Evolutionary conservation across 2,797 vertebrate species (phyloP), one percentile per base, ranked within the genome.

Genomic region (Nannoperca australis): DNA sequence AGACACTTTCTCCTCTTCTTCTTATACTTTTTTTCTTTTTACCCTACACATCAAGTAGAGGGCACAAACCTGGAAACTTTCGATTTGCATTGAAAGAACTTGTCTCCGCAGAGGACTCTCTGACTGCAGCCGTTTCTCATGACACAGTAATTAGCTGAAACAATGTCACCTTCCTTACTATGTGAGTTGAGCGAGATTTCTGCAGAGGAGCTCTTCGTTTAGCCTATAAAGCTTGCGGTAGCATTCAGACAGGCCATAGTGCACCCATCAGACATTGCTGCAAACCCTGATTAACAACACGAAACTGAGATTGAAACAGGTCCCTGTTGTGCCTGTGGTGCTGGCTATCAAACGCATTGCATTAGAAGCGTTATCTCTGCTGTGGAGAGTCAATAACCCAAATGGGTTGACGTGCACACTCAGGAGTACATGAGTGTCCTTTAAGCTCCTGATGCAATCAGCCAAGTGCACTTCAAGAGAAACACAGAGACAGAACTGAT

Each of bases 381-480:
- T 68, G 34, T 27, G 5, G 47, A 30, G 55, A 84, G 76, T 90
- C 89, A 87, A 91, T 91, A 90, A 85, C 60, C 67, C 65, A 90
- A 89, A 87, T 86, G 84, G 86, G 91, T 73, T 4, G n/a, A 81
- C 69, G 81, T 49, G 34, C 32, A 64, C 74, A 69, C 72, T 80
- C 65, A 78, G 79, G 82, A 82, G 55, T 20, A 51, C 73, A 59
- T 22, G 47, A 70, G 64, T 15, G 56, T 68, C 63, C 80, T 85
- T 71, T 49, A 55, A 77, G 51, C 75, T 74, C 67, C 70, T 15
- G 49, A 72, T 83, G 71, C 70, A 86, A 94, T 93, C 84, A 92
- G 78, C 64, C 84, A 88, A 94, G 89, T 92, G 90, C 88, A 81
- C 81, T 70, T 84, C 75, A 42, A 83, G 78, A 80, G 36, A 65